phyloP scores from a whole-genome alignment of 92 coral and sea anemone species.

The Porites rus region DNA sequence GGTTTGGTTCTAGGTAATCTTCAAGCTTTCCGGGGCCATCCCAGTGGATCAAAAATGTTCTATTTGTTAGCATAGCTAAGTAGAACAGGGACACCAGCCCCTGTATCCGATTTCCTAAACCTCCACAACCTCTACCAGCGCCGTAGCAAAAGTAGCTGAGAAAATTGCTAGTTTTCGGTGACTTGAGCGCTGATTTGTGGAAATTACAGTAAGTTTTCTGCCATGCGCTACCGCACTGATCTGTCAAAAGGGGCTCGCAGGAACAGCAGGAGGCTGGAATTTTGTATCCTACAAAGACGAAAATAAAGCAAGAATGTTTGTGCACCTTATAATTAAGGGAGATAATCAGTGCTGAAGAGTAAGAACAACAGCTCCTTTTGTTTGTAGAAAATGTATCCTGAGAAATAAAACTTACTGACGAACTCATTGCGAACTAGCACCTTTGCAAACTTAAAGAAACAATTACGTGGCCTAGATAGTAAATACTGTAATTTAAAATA shows the following conservation, averaged over 20 bases:
- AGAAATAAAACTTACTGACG: too few relatives aligned
- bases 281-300: neutral
- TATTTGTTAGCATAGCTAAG: constrained; percentile 12
- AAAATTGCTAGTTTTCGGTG: neutral
- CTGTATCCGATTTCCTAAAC: constrained; percentile 4
- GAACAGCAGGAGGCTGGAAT: neutral
- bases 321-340: too few relatives aligned
- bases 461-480: too few relatives aligned
- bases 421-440: too few relatives aligned
- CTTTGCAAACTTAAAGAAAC: too few relatives aligned
- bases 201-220: constrained; percentile 1
- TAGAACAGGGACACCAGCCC: constrained; percentile 15
- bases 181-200: neutral
- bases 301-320: too few relatives aligned
- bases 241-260: constrained; percentile 2
- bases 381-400: too few relatives aligned
- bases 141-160: constrained; percentile 1
- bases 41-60: constrained; percentile 18
- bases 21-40: constrained; percentile 19
- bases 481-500: too few relatives aligned
- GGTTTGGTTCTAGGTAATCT: constrained; percentile 5
- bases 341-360: too few relatives aligned
- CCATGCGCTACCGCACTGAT: constrained; percentile 10
- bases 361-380: too few relatives aligned
- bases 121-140: neutral